These are phyloP conservation scores for Rosalia funebris DNA, from an alignment of 2,888 invertebrate genomes.

Conservation along the genomic window DNA sequence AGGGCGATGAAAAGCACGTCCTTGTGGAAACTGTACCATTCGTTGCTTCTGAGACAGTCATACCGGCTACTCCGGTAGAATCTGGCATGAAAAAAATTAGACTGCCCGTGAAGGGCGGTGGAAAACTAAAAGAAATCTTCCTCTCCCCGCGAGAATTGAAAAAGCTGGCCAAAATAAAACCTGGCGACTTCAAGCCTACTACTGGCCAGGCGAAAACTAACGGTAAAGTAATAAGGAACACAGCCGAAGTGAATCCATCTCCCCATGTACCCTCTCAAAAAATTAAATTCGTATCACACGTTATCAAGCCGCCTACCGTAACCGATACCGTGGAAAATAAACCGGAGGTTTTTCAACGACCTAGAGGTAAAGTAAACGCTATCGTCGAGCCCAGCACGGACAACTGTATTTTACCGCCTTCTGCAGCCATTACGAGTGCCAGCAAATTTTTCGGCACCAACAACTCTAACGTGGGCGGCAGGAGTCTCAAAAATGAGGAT, in stretches of 20 bases:
- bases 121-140: constrained; percentile 26
- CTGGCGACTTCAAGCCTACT: constrained; percentile 8
- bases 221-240: background rate
- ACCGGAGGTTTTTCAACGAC: background rate
- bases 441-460: background rate
- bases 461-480: background rate
- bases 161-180: constrained; percentile 16
- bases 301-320: constrained; percentile 7
- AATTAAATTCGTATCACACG: constrained; percentile 23
- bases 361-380: too few relatives aligned
- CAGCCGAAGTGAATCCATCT: background rate
- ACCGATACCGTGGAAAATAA: background rate
- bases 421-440: background rate
- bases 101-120: constrained; percentile 22
- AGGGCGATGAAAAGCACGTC: too few relatives aligned
- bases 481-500: background rate
- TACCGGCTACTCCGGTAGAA: background rate
- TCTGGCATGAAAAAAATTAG: constrained; percentile 4
- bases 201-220: background rate
- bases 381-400: background rate
- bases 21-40: background rate
- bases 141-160: constrained; percentile 24
- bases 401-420: background rate
- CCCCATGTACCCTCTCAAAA: background rate
- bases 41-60: background rate